Evolutionary conservation across 2,797 vertebrate species (phyloP).

Genomic region (Pachyuromys duprasi): DNA sequence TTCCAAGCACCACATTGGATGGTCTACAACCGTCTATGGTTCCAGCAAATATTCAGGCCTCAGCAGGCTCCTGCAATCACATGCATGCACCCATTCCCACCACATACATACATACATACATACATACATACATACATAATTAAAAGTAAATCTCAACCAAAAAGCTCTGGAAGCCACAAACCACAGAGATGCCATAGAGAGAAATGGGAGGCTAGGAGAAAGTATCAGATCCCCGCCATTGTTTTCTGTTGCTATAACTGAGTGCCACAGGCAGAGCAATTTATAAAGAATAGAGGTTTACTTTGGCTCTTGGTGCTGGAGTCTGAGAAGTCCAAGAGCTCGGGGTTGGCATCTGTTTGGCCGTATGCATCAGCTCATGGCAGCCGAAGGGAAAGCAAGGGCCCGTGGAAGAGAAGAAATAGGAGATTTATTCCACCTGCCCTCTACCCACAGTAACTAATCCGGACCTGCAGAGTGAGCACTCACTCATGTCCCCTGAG

Average conservation of each 20-base stretch:
- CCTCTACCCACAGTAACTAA: neutral
- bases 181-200: neutral
- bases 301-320: neutral
- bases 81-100: too few species aligned
- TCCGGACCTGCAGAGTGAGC: neutral
- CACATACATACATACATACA: too few species aligned
- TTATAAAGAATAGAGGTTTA: neutral
- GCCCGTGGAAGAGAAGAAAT: accelerated
- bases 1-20: neutral
- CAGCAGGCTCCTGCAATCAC: neutral
- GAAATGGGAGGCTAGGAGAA: neutral
- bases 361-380: neutral
- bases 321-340: neutral
- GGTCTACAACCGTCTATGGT: neutral
- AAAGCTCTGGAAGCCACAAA: neutral
- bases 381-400: neutral
- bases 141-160: neutral
- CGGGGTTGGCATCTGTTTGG: neutral
- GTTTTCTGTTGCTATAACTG: neutral
- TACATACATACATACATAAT: neutral
- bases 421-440: neutral
- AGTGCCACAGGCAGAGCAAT: neutral
- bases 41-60: too few species aligned
- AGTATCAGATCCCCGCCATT: neutral
- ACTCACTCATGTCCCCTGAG: neutral